A percentile compares a stretch with the other conserved stretches of the same genome.
Conservation (phyloP, 23 tunicate genomes). For the Ascidia mentula region DNA sequence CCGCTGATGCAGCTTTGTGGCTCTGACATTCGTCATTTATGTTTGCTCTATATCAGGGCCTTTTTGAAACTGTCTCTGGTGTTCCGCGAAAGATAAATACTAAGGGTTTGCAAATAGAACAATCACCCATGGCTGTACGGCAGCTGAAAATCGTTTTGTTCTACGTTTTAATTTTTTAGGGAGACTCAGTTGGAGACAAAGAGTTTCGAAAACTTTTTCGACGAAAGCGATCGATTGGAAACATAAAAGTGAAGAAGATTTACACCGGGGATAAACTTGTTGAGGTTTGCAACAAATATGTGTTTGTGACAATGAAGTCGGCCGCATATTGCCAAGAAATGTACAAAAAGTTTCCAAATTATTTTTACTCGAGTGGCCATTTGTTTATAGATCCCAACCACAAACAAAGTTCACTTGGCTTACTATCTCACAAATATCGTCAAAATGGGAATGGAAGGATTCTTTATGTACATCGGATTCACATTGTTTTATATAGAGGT, state of each 20-base stretch:
- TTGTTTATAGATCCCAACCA: conserved; percentile 27
- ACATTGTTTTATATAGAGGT: conserved; percentile 26
- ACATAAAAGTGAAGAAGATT: conserved; percentile 31
- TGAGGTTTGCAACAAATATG: conserved; percentile 15
- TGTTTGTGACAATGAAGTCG: neutral
- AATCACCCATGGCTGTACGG: no score
- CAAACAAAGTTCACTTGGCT: conserved; percentile 34
- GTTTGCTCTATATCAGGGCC: no score
- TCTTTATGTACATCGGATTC: conserved; percentile 31
- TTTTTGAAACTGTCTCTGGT: no score
- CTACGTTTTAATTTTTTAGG: neutral
- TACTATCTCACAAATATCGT: conserved; percentile 14
- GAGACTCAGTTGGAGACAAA: conserved; percentile 21
- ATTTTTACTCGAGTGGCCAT: no score
- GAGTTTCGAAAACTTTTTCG: conserved; percentile 27
- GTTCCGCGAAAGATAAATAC: no score
- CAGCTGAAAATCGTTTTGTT: neutral
- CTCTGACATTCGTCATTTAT: no score
- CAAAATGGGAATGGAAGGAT: conserved; percentile 25
- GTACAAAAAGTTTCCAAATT: neutral
- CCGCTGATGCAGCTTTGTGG: no score
- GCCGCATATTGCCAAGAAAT: neutral
- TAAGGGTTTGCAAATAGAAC: no score
- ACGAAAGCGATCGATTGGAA: conserved; percentile 28
- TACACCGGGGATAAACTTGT: conserved; percentile 27